Evolutionary conservation across 2,797 vertebrate species (phyloP).

Genomic region (Loriculus beryllinus): DNA sequence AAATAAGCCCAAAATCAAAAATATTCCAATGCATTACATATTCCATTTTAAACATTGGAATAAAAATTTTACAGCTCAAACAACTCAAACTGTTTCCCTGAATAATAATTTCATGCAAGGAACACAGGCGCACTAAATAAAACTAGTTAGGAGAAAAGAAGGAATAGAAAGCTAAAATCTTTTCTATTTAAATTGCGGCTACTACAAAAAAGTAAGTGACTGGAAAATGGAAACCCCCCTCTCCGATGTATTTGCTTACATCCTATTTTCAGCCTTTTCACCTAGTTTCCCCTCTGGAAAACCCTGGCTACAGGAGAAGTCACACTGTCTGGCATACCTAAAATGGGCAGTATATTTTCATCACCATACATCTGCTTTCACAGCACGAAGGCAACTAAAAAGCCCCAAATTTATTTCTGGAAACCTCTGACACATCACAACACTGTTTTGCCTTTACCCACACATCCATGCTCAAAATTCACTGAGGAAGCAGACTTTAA

Average conservation of each 20-base stretch:
- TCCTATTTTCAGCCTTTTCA: neutral
- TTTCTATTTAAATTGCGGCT: neutral
- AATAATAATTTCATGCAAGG: neutral
- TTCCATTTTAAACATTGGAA: neutral
- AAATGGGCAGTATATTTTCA: conserved; percentile 14
- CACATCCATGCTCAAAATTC: neutral
- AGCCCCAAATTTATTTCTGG: conserved; percentile 44
- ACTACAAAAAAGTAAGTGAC: neutral
- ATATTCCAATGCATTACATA: neutral
- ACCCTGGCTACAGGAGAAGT: neutral
- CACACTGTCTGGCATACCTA: neutral
- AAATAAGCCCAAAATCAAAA: neutral
- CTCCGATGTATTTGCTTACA: neutral
- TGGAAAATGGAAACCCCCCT: neutral
- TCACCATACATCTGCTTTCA: neutral
- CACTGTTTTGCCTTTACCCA: neutral
- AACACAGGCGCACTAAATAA: neutral
- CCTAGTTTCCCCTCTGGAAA: conserved; percentile 50
- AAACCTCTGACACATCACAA: neutral
- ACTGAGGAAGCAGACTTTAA: neutral
- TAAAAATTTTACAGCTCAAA: neutral
- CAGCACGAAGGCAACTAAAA: conserved; percentile 19
- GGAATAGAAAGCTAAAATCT: neutral
- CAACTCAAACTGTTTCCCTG: neutral
- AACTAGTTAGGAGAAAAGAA: neutral